Percentiles rank a stretch among this genome's conserved stretches.
Conservation (phyloP, 1,140 invertebrate genomes). For the Archegozetes longisetosus region DNA sequence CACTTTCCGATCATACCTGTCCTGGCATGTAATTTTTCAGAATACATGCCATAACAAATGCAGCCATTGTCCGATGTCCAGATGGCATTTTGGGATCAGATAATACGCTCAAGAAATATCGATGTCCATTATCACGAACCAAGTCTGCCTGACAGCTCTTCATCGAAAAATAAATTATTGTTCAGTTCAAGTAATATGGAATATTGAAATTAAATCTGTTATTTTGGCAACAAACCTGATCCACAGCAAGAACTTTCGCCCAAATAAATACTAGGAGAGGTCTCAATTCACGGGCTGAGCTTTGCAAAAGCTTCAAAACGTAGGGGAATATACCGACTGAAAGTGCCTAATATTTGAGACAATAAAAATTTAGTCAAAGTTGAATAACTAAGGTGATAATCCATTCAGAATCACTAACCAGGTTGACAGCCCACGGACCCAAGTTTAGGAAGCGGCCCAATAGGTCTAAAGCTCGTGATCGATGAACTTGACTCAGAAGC, state of each 20-base stretch:
- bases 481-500: slow-evolving; percentile 86
- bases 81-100: slow-evolving; percentile 63
- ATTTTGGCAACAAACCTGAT: slow-evolving; percentile 50
- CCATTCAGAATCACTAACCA: slow-evolving; percentile 33
- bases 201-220: neutral
- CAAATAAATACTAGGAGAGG: slow-evolving; percentile 93
- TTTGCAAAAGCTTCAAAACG: slow-evolving; percentile 86
- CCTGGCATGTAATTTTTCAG: slow-evolving; percentile 73
- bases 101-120: slow-evolving; percentile 79
- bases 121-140: slow-evolving; percentile 84
- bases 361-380: slow-evolving; percentile 12
- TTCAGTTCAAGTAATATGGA: neutral
- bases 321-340: slow-evolving; percentile 98
- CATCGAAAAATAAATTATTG: slow-evolving; percentile 26
- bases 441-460: slow-evolving; percentile 89
- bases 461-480: slow-evolving; percentile 80
- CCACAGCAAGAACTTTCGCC: slow-evolving; percentile 96
- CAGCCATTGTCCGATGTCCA: slow-evolving; percentile 70
- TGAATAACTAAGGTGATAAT: neutral
- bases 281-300: slow-evolving; percentile 73
- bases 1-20: slow-evolving; percentile 36
- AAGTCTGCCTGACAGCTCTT: slow-evolving; percentile 86
- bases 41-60: slow-evolving; percentile 78
- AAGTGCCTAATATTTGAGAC: slow-evolving; percentile 45
- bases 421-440: slow-evolving; percentile 90